Evolutionary conservation across 1,140 invertebrate species (phyloP).

Genomic region (Radopholus similis): DNA sequence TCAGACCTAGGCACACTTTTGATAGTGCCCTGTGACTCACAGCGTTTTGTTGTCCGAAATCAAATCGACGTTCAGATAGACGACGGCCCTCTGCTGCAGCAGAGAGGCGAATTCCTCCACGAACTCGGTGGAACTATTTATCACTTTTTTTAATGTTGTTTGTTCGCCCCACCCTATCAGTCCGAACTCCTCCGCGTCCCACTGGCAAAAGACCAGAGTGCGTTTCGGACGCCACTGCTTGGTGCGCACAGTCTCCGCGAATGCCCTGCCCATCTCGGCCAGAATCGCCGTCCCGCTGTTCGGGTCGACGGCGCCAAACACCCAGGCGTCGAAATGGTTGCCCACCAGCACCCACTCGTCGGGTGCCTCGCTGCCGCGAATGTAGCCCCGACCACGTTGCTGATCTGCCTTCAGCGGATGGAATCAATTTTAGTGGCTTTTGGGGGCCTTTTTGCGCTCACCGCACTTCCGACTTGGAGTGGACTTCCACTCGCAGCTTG

Average conservation of each 20-base stretch:
- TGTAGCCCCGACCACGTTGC: slow-evolving; percentile 58
- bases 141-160: too few species aligned
- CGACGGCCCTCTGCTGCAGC: slow-evolving; percentile 44
- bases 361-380: slow-evolving; percentile 47
- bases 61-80: slow-evolving; percentile 54
- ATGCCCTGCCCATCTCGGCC: slow-evolving; percentile 64
- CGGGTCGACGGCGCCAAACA: slow-evolving; percentile 59
- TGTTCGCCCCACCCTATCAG: neutral
- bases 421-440: neutral
- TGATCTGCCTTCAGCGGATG: slow-evolving; percentile 38
- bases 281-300: slow-evolving; percentile 63
- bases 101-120: slow-evolving; percentile 50
- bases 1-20: neutral
- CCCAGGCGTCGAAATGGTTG: slow-evolving; percentile 68
- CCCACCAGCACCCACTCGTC: slow-evolving; percentile 67
- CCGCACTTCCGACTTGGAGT: slow-evolving; percentile 38
- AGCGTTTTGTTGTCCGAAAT: slow-evolving; percentile 42
- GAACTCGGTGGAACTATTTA: slow-evolving; percentile 61
- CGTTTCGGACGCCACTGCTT: slow-evolving; percentile 62
- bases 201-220: slow-evolving; percentile 64
- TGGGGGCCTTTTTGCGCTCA: neutral
- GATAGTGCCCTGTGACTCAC: neutral
- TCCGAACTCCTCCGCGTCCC: slow-evolving; percentile 64
- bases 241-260: slow-evolving; percentile 57
- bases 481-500: slow-evolving; percentile 39